Evolutionary conservation across 2,797 vertebrate genomes (phyloP).

Genomic region (Protonibea diacanthus): DNA sequence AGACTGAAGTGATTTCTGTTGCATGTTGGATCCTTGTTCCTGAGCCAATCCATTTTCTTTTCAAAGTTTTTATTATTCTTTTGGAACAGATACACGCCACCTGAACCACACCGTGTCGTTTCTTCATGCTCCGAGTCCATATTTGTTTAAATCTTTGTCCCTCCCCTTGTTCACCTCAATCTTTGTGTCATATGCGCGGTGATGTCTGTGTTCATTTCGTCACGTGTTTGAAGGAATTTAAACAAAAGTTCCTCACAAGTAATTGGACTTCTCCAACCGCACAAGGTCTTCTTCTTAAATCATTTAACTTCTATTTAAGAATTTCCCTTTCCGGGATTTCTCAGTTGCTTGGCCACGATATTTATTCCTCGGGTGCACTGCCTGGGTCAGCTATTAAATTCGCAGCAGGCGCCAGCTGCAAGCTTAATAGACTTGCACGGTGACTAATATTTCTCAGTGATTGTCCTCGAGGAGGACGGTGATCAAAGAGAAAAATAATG

Average conservation of each 20-base stretch:
- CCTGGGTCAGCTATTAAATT: slow-evolving; percentile 31
- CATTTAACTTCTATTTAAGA: background rate
- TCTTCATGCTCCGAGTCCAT: background rate
- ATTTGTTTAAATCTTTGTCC: background rate
- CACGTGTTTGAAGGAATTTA: background rate
- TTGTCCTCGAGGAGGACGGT: slow-evolving; percentile 14
- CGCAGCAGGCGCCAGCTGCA: slow-evolving; percentile 23
- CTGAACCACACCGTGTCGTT: background rate
- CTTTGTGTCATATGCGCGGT: background rate
- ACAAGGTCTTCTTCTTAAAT: background rate
- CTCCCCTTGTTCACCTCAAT: background rate
- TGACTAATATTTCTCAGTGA: slow-evolving; percentile 26
- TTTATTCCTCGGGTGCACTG: slow-evolving; percentile 14
- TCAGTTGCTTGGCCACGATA: slow-evolving; percentile 16
- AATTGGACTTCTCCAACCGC: background rate
- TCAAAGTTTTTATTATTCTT: slow-evolving; percentile 14
- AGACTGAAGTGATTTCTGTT: slow-evolving; percentile 12
- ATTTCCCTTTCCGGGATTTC: slow-evolving; percentile 20
- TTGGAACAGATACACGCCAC: background rate
- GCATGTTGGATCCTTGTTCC: slow-evolving; percentile 26
- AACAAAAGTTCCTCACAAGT: background rate
- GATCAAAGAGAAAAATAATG: slow-evolving; percentile 24
- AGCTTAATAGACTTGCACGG: slow-evolving; percentile 21
- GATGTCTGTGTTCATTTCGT: background rate
- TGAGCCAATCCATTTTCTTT: slow-evolving; percentile 1